Conservation (phyloP, 1,140 invertebrate genomes). For the Meloidogyne hapla region DNA sequence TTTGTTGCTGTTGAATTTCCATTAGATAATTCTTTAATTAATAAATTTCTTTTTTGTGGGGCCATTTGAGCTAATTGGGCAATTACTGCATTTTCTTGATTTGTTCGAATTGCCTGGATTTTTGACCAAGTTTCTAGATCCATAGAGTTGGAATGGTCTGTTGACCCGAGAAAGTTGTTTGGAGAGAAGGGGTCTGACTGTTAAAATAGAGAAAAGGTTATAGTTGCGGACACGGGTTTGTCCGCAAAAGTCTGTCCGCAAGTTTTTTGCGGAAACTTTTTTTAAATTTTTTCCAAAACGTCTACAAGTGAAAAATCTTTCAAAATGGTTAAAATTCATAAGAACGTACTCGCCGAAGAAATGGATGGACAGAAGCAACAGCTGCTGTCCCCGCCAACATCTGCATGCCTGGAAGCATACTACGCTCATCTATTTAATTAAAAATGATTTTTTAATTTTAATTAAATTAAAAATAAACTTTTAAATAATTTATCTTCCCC, state of each 20-base stretch:
- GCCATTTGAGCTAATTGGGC: constrained; percentile 24
- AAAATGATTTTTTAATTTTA: too few species aligned
- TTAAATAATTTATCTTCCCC: too few species aligned
- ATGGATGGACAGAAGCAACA: neutral
- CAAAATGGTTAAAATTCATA: too few species aligned
- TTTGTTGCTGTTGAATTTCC: constrained; percentile 24
- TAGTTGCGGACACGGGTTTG: too few species aligned
- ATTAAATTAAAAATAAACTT: too few species aligned
- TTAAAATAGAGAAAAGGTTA: neutral
- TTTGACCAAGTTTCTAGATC: constrained; percentile 18
- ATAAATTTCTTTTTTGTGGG: constrained; percentile 20
- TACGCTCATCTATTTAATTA: constrained; percentile 14
- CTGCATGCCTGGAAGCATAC: constrained; percentile 8
- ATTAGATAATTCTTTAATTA: constrained; percentile 19
- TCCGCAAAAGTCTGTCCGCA: too few species aligned
- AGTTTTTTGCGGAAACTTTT: too few species aligned
- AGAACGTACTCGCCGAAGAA: neutral
- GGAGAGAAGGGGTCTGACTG: neutral
- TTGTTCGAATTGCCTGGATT: constrained; percentile 11
- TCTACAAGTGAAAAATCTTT: too few species aligned
- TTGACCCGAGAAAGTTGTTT: neutral
- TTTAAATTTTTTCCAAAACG: too few species aligned
- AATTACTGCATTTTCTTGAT: constrained; percentile 27
- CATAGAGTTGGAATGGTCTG: neutral
- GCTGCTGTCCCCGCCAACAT: neutral